Evolutionary conservation across 2,113 vertebrate genomes (phyloP), one percentile per base, ranked within the genome.

Genomic region (Upupa epops): DNA sequence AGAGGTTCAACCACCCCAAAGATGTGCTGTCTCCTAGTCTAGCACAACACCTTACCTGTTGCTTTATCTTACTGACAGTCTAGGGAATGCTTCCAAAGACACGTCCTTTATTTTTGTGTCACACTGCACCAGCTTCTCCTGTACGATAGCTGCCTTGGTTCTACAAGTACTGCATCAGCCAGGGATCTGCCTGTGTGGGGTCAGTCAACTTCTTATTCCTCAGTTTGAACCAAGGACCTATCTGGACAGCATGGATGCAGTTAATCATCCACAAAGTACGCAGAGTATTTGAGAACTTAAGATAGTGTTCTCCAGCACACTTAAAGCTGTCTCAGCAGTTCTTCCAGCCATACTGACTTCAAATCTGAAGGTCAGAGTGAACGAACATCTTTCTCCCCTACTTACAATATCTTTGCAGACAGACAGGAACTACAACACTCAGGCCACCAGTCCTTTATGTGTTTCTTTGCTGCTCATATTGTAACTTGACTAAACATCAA

Each of bases 291-390:
- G 6, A 61, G 49, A 61, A 26, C 42, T 3, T 56, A 11, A 10
- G 29, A 5, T 0, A 1, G 17, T 0, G 0, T 42, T 25, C 29
- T 28, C n/a, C 49, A 45, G 55, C 29, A 11, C 29, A 42, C 32
- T 24, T 26, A 13, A 22, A 48, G 22, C 3, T 24, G 6, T 0
- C 40, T 31, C 21, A 49, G 21, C 32, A 25, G 26, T 34, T n/a
- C 16, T 17, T 36, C 2, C 49, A 46, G 32, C 10, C 32, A 9
- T 2, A 13, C 17, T 18, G 3, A 13, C 14, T 14, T 4, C 52
- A 42, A 42, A 20, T 9, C 28, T 31, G 37, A 45, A 68, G 5
- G 5, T 19, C 11, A 19, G 3, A 26, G 17, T 6, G 26, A 11
- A 72, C 4, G 3, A 72, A 48, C 17, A 15, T 3, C 11, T 45